These are phyloP conservation scores for Cossypha heuglini DNA, from an alignment of 2,797 vertebrate species.

Conservation along the genomic window DNA sequence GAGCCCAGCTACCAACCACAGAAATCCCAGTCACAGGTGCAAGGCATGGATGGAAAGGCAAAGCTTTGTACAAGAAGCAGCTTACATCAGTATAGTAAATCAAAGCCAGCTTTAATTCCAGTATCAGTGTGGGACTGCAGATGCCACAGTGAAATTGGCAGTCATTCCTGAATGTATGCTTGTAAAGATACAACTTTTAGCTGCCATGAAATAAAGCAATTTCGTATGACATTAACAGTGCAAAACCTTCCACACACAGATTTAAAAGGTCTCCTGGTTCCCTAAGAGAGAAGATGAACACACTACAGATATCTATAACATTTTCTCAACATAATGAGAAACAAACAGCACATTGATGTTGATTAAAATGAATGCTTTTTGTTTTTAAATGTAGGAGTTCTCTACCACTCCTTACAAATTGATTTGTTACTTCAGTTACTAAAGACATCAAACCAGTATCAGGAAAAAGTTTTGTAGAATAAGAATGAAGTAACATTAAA, in stretches of 20 bases:
- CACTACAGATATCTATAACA: not conserved
- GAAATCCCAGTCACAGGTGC: not conserved
- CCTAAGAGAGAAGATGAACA: not conserved
- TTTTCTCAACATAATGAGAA: not conserved
- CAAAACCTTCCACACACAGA: not conserved
- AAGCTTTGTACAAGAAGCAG: not conserved
- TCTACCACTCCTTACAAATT: not conserved
- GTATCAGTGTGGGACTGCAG: not conserved
- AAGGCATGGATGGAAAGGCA: not conserved
- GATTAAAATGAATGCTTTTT: not conserved
- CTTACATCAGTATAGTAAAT: rapidly evolving
- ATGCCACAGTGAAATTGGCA: not conserved
- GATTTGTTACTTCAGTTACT: not conserved
- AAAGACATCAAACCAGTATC: not conserved
- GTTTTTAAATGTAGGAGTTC: not conserved
- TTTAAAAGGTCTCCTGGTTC: not conserved
- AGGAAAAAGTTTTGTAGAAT: not conserved
- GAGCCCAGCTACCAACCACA: not conserved
- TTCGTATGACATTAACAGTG: not conserved
- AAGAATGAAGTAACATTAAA: not conserved
- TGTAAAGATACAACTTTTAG: not conserved
- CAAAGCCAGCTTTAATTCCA: not conserved
- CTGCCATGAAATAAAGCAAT: not conserved
- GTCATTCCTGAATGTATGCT: not conserved
- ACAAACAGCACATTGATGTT: not conserved